A percentile compares a stretch with the other conserved stretches of the same genome.
phyloP scores from a whole-genome alignment of 1,140 invertebrate species.

The Nephila pilipes region DNA sequence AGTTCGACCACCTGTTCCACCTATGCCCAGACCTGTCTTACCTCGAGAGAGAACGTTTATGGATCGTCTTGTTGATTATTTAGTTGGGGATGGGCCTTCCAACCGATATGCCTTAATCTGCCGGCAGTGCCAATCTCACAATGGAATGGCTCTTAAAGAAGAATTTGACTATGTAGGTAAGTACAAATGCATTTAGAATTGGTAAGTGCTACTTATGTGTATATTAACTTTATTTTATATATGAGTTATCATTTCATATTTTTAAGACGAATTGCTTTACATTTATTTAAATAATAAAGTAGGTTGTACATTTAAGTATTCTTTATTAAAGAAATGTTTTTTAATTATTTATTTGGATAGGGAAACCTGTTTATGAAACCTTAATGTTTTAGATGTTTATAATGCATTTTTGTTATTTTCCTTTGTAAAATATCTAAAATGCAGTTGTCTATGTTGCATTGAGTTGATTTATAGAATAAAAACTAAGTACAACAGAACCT shows the following conservation, averaged over 20 bases:
- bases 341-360: too few relatives aligned
- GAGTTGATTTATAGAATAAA: too few relatives aligned
- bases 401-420: too few relatives aligned
- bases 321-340: too few relatives aligned
- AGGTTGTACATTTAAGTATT: too few relatives aligned
- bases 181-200: slow-evolving; percentile 70
- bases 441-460: too few relatives aligned
- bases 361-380: too few relatives aligned
- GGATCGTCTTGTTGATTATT: slow-evolving; percentile 95
- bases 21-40: slow-evolving; percentile 83
- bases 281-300: too few relatives aligned
- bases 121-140: slow-evolving; percentile 92
- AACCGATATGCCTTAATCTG: slow-evolving; percentile 98
- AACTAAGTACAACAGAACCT: too few relatives aligned
- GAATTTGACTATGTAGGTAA: slow-evolving; percentile 96
- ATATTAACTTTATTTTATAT: not conserved
- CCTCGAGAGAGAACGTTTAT: slow-evolving; percentile 86
- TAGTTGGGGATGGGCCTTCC: slow-evolving; percentile 96
- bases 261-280: not conserved
- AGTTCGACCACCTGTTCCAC: slow-evolving; percentile 77
- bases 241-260: not conserved
- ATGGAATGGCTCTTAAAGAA: slow-evolving; percentile 98
- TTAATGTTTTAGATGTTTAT: too few relatives aligned
- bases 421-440: too few relatives aligned
- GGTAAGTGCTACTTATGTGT: not conserved